Conservation (phyloP, 2,113 vertebrate genomes). For the Perca fluviatilis region DNA sequence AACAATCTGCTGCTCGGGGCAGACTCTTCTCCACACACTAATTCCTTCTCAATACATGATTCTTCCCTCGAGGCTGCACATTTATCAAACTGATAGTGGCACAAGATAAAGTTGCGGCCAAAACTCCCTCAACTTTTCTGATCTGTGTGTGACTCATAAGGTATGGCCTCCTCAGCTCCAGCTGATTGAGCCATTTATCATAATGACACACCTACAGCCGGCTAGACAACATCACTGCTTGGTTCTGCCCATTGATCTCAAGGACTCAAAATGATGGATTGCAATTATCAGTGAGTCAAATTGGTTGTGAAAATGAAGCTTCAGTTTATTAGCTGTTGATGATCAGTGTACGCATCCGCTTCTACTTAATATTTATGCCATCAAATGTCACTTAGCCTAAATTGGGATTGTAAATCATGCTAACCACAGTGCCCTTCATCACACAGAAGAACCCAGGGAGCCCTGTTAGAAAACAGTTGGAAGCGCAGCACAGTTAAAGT, state of each 20-base stretch:
- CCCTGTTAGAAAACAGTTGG: background rate
- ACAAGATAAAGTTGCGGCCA: conserved; percentile 48
- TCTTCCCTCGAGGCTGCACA: conserved; percentile 5
- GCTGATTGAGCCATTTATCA: conserved; percentile 81
- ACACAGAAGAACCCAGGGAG: background rate
- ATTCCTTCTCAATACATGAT: conserved; percentile 13
- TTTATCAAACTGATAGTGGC: conserved; percentile 48
- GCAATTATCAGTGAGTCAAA: conserved; percentile 65
- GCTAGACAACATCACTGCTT: conserved; percentile 31
- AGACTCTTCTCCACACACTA: background rate
- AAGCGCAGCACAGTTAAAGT: background rate
- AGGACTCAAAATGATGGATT: conserved; percentile 68
- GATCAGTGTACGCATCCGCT: conserved; percentile 31
- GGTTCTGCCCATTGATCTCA: conserved; percentile 52
- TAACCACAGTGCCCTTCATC: conserved; percentile 2
- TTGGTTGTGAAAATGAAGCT: conserved; percentile 58
- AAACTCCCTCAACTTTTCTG: conserved; percentile 49
- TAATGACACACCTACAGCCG: conserved; percentile 59
- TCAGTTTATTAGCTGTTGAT: conserved; percentile 50
- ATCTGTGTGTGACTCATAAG: conserved; percentile 24
- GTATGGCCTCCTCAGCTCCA: conserved; percentile 38
- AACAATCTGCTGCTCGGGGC: conserved; percentile 13
- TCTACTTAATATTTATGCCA: conserved; percentile 44
- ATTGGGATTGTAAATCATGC: conserved; percentile 45
- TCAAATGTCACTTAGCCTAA: conserved; percentile 42